phyloP scores from a whole-genome alignment of 35 echinoderm and acorn worm species.

The Strongylocentrotus purpuratus region DNA sequence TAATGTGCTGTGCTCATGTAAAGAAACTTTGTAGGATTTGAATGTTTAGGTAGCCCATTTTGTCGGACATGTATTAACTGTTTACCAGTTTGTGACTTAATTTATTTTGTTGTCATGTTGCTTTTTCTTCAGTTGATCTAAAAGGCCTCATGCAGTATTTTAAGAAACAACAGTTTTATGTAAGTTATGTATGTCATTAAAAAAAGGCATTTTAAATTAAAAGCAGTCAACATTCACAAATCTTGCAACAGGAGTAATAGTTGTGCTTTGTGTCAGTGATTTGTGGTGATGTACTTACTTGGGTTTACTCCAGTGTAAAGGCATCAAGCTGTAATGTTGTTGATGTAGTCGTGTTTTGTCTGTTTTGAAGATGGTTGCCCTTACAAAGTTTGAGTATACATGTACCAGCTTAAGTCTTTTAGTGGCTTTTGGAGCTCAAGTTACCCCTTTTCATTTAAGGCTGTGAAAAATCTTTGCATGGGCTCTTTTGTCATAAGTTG shows the following conservation, averaged over 20 bases:
- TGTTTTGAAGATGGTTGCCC: too few species aligned
- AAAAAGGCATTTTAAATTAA: slow-evolving; percentile 34
- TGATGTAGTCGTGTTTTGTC: too few species aligned
- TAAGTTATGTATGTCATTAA: slow-evolving; percentile 30
- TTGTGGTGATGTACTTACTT: background rate
- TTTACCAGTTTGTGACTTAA: slow-evolving; percentile 32
- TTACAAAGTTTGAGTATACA: too few species aligned
- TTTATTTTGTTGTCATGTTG: slow-evolving; percentile 30
- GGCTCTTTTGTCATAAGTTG: too few species aligned
- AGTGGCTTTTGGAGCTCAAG: too few species aligned
- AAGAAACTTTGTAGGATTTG: slow-evolving; percentile 8
- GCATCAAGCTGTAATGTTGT: too few species aligned
- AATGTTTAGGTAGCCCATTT: background rate
- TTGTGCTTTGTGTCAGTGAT: background rate
- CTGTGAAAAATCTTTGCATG: too few species aligned
- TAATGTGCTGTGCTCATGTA: background rate
- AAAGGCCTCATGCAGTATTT: slow-evolving; percentile 43
- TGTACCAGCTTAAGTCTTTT: too few species aligned
- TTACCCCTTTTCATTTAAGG: too few species aligned
- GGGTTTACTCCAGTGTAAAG: too few species aligned
- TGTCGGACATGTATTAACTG: slow-evolving; percentile 3
- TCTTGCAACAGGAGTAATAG: background rate
- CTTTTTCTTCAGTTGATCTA: background rate
- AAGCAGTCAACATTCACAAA: slow-evolving; percentile 31
- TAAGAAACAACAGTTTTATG: slow-evolving; percentile 44